Base-by-base conservation (phyloP, 2,888 invertebrate species). In the Clivina fossor region DNA sequence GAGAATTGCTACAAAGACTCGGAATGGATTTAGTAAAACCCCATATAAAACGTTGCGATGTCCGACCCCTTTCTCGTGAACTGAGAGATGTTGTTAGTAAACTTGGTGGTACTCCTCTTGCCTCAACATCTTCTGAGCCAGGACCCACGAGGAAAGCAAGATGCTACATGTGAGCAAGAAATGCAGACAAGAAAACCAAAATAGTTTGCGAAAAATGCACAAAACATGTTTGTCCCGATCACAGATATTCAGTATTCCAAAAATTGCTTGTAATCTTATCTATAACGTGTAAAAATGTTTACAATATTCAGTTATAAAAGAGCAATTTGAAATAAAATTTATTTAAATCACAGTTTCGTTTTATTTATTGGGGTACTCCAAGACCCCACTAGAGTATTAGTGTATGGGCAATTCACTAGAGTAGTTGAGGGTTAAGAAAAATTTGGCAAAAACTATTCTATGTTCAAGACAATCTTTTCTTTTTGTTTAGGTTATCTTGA, bases 1-100 rank as follows among this genome's bases (percentile, higher is more conserved):
- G 26, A 28, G 30, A 44, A 28, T 26, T 44, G 26, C 16, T 44
- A 44, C 24, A 26, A 15, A 44, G 28, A 11, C 44, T 44, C 15
- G 44, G 28, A 15, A 26, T 44, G 26, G 11, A 22, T 28, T 19
- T 44, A 15, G 15, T 44, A 19, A 22, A 26, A 44, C 44, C 44
- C 5, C 28, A 44, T 18, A 44, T 44, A 13, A 30, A 44, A 44
- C 44, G 46, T 16, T 30, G 46, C 15, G 41, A 41, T 41, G 41
- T 41, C 11, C 41, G 41, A 18, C 41, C 41, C 22, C 24, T 41
- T 20, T 24, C 41, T 5, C 41, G 41, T 41, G 41, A 41, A 41
- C 41, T 41, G 22, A 18, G 41, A 20, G 41, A 41, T 24, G 41
- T 41, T 8, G 41, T 41, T 22, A 8, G 19, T 20, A 41, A 41